Evolutionary conservation across 2,113 vertebrate species (phyloP).

Genomic region (Sceloporus undulatus): DNA sequence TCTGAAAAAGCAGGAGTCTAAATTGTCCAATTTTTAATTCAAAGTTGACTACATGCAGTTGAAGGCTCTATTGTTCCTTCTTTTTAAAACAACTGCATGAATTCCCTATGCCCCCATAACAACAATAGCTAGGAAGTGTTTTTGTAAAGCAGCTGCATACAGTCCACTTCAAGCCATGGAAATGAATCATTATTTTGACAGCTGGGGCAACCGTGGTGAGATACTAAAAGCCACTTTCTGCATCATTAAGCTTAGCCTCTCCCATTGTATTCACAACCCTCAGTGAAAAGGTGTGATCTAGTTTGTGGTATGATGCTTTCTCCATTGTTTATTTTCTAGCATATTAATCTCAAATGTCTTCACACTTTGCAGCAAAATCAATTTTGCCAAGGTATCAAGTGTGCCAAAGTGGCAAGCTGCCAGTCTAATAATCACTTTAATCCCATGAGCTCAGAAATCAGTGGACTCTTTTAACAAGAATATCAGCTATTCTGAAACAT

Average conservation of each 20-base stretch:
- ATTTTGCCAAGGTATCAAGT: conserved; percentile 22
- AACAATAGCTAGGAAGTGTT: conserved; percentile 39
- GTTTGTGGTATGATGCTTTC: conserved; percentile 41
- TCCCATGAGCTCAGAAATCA: conserved; percentile 7
- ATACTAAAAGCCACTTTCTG: conserved; percentile 56
- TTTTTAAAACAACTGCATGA: conserved; percentile 30
- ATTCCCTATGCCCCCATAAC: conserved; percentile 30
- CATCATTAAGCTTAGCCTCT: conserved; percentile 59
- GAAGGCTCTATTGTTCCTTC: conserved; percentile 46
- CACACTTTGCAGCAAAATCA: not conserved
- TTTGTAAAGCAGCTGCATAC: conserved; percentile 43
- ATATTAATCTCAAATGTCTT: conserved; percentile 8
- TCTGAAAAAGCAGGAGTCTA: not conserved
- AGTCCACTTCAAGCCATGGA: conserved; percentile 48
- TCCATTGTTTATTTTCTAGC: conserved; percentile 29
- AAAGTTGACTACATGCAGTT: conserved; percentile 22
- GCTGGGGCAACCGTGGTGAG: conserved; percentile 47
- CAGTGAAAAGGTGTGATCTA: conserved; percentile 42
- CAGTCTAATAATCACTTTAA: conserved; percentile 7
- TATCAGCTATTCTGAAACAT: not conserved
- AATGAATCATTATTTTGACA: conserved; percentile 65
- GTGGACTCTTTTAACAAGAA: not conserved
- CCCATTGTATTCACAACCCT: conserved; percentile 6
- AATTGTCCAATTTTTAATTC: conserved; percentile 12
- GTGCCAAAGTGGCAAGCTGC: not conserved